Conservation (phyloP, 2,888 invertebrate genomes). For the Agrochola lychnidis region DNA sequence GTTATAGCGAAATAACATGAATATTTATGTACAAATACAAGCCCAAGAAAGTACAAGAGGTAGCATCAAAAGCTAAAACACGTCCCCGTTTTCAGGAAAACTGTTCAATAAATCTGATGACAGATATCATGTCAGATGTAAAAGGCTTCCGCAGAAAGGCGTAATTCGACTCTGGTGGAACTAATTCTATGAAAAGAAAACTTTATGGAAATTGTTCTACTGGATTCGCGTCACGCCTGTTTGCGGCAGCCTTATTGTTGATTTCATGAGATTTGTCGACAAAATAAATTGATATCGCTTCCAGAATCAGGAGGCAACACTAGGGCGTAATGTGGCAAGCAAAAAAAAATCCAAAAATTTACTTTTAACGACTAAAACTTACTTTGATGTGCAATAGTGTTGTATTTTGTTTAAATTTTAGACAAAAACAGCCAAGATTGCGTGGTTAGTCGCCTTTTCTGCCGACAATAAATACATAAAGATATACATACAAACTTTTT, state of each 20-base stretch:
- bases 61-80: constrained; percentile 1
- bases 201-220: neutral
- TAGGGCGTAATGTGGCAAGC: constrained; percentile 19
- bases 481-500: constrained; percentile 71
- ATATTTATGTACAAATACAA: neutral
- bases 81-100: neutral
- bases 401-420: constrained; percentile 74
- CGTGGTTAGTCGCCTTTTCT: constrained; percentile 76
- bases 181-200: neutral
- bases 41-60: neutral
- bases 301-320: constrained; percentile 2
- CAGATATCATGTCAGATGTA: constrained; percentile 13
- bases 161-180: neutral
- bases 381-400: constrained; percentile 79
- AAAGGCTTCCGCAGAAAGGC: neutral
- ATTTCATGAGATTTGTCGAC: constrained; percentile 12
- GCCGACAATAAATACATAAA: constrained; percentile 80
- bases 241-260: neutral
- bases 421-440: constrained; percentile 76
- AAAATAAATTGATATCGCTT: constrained; percentile 5
- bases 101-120: constrained; percentile 2
- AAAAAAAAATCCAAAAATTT: constrained; percentile 8
- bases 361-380: constrained; percentile 70
- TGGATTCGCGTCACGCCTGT: neutral
- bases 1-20: neutral